Percentiles rank a stretch among this genome's conserved stretches.
Conservation (phyloP, 1,140 invertebrate genomes). For the Listronotus oregonensis region DNA sequence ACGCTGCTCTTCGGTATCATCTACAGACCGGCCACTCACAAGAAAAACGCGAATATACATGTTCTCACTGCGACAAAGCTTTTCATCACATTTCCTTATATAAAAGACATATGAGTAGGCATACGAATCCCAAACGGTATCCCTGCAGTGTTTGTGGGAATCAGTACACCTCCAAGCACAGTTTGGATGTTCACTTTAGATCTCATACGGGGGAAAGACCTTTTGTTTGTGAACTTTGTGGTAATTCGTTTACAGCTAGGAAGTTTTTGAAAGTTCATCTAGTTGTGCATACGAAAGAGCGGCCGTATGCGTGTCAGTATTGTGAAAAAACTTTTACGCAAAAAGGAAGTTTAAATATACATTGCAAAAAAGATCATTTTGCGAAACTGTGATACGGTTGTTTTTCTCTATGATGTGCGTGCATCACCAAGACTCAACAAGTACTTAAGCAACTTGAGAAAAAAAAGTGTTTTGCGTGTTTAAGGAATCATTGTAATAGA, state of each 20-base stretch:
- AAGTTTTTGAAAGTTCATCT: conserved; percentile 43
- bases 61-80: conserved; percentile 37
- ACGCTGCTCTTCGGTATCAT: conserved; percentile 25
- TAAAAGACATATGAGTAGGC: conserved; percentile 41
- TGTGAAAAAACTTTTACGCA: conserved; percentile 48
- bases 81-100: conserved; percentile 35
- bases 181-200: conserved; percentile 46
- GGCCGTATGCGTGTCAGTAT: conserved; percentile 52
- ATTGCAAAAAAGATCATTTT: conserved; percentile 45
- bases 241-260: conserved; percentile 45
- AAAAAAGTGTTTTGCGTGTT: too few species aligned
- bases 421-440: background rate
- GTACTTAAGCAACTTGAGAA: too few species aligned
- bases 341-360: conserved; percentile 43
- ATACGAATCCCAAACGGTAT: conserved; percentile 36
- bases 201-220: conserved; percentile 57
- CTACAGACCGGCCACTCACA: conserved; percentile 23
- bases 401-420: background rate
- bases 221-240: conserved; percentile 53
- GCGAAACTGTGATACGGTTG: background rate
- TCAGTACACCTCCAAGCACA: conserved; percentile 39
- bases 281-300: conserved; percentile 43
- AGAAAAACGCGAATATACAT: conserved; percentile 32
- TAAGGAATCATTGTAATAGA: too few species aligned
- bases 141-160: conserved; percentile 53